phyloP scores from a whole-genome alignment of 64 coral and sea anemone species.

The Cladopsammia gracilis region DNA sequence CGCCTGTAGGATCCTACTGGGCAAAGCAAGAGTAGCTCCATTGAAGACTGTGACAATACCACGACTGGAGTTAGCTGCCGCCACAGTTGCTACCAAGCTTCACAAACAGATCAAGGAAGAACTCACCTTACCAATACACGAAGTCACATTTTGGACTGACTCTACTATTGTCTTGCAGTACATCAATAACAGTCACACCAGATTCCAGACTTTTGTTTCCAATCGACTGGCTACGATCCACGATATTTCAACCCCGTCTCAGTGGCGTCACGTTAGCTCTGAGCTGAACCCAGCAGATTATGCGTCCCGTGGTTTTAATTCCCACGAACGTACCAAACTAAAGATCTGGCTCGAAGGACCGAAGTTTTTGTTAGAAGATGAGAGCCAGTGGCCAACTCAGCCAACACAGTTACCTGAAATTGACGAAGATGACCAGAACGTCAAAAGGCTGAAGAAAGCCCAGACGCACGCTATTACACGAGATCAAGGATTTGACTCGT shows the following conservation, averaged over 20 bases:
- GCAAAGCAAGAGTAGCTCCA: slow-evolving; percentile 9
- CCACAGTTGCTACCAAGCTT: slow-evolving; percentile 8
- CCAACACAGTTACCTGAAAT: no score
- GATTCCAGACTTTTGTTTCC: slow-evolving; percentile 44
- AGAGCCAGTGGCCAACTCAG: no score
- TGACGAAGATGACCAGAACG: no score
- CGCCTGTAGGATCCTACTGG: neutral
- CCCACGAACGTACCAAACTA: no score
- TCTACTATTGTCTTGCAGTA: slow-evolving; percentile 30
- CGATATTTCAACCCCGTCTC: neutral
- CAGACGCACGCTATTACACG: no score
- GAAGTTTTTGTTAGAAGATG: no score
- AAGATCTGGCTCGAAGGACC: no score
- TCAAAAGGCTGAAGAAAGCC: no score
- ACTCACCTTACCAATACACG: neutral
- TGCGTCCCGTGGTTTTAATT: no score
- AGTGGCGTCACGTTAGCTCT: slow-evolving; percentile 34
- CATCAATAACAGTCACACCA: slow-evolving; percentile 19
- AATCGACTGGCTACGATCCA: slow-evolving; percentile 32
- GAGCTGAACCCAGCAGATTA: slow-evolving; percentile 2
- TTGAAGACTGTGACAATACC: slow-evolving; percentile 14
- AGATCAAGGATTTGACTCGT: no score
- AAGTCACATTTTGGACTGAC: neutral
- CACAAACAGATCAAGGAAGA: slow-evolving; percentile 1
- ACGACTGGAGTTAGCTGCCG: slow-evolving; percentile 12